Evolutionary conservation across 2,888 invertebrate species (phyloP).

Genomic region (Campaea margaritaria): DNA sequence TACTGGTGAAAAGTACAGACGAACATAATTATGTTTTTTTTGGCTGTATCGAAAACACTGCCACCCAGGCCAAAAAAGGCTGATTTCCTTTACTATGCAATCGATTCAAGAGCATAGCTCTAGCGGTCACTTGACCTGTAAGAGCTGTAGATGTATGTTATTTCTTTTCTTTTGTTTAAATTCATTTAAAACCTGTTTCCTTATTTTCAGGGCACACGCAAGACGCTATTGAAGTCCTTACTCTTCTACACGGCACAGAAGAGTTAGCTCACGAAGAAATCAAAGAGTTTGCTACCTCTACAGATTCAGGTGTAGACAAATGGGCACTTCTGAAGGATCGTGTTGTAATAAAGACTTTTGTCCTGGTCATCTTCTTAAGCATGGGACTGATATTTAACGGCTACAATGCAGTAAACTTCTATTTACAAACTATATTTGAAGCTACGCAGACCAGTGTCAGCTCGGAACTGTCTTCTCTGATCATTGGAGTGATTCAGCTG

Average conservation of each 20-base stretch:
- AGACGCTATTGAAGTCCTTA: slow-evolving; percentile 42
- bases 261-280: slow-evolving; percentile 43
- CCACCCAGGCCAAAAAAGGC: too few relatives aligned
- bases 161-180: too few relatives aligned
- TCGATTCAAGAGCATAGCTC: too few relatives aligned
- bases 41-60: too few relatives aligned
- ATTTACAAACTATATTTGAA: slow-evolving; percentile 57
- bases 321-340: slow-evolving; percentile 42
- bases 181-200: not conserved
- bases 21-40: too few relatives aligned
- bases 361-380: slow-evolving; percentile 42
- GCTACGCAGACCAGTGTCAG: slow-evolving; percentile 52
- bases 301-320: slow-evolving; percentile 10
- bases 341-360: slow-evolving; percentile 48
- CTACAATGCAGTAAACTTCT: slow-evolving; percentile 53
- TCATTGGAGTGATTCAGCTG: slow-evolving; percentile 56
- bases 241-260: slow-evolving; percentile 45
- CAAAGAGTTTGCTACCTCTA: slow-evolving; percentile 38
- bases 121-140: too few relatives aligned
- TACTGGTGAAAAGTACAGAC: too few relatives aligned
- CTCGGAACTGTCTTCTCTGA: slow-evolving; percentile 54
- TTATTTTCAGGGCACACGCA: slow-evolving; percentile 24
- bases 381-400: slow-evolving; percentile 48
- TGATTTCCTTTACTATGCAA: too few relatives aligned
- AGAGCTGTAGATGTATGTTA: too few relatives aligned